Evolutionary conservation across 2,113 vertebrate species (phyloP), one percentile per base, ranked within the genome.

Genomic region (Lutjanus erythropterus): DNA sequence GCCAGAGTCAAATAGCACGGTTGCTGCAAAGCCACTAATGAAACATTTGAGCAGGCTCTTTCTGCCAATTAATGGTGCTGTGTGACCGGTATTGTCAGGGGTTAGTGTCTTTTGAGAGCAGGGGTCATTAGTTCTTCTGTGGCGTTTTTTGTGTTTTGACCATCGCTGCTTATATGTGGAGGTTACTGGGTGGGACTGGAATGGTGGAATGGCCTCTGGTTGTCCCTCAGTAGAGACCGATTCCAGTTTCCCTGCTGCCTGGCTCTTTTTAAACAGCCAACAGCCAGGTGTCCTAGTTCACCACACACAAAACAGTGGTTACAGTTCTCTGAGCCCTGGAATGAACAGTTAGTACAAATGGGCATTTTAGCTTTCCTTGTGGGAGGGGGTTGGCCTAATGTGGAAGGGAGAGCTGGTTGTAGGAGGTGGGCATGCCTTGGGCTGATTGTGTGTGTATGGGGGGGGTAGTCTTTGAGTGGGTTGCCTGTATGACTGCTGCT

Each of bases 291-390:
- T 5, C 72, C 72, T 11, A 29, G 1, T 0, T 64, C 59, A 0
- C 72, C 72, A 44, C 49, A 75, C 4, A 42, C 19, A 10, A 64
- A 64, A 6, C 60, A 75, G 12, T 75, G 72, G 23, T n/a, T 55
- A 23, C 59, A 75, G 3, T 66, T 14, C 23, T 62, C 21, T 21
- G 7, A 41, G 47, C 25, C 8, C 18, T 75, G 47, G 1, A 12
- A 9, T 2, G 23, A 1, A 15, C 72, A 75, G 9, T 35, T 46
- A 9, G 16, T 6, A 29, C 46, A 69, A 7, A 2, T 18, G 7
- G 23, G 7, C 1, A 31, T 21, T n/a, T 49, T 33, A 15, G 16
- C 25, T 1, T 8, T 18, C 41, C 39, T 44, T 25, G 27, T 16
- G 9, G 3, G 1, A 39, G 56, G 8, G 12, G 11, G 46, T 9